Evolutionary conservation across 1,140 invertebrate genomes (phyloP), one percentile per base, ranked within the genome.

Genomic region (Apis florea): DNA sequence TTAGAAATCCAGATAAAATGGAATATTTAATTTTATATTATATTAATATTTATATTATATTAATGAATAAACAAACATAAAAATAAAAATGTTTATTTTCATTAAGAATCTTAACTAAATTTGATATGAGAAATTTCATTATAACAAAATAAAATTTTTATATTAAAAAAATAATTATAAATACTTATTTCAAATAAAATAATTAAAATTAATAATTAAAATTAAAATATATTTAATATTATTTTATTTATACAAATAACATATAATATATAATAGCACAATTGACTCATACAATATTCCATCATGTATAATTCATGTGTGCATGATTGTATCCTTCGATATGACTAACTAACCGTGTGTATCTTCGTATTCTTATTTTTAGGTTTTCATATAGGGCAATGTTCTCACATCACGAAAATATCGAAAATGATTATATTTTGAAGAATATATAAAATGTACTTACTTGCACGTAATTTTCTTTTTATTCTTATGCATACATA

Each of bases 281-380:
- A n/a, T 49, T 82, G 80, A 82, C 66, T 82, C 74, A 77, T 75
- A 67, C 31, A 53, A 6, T 21, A 12, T 66, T 51, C 12, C 49
- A 67, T 69, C 56, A 70, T 77, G 74, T 77, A 69, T 82, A 82
- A 82, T 82, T 70, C 80, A 82, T 77, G n/a, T 9, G 21, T 17
- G 21, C 19, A 26, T n/a, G 68, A 54, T 66, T 15, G 12, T 81
- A 51, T 24, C 11, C 47, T 58, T 40, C 31, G 21, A 63, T 13
- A 21, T 13, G 21, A 31, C 26, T 53, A 24, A 58, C 0, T 15
- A 40, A 47, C 10, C 10, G 61, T 8, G 19, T 15, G 19, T 21
- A 59, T 58, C 6, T 40, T 58, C 19, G 2, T 51, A 26, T 2
- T 26, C 24, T 53, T 69, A 63, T 64, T 70, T 63, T 47, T 24